phyloP scores from a whole-genome alignment of 2,113 vertebrate species.

The Mormyrus iriodes region DNA sequence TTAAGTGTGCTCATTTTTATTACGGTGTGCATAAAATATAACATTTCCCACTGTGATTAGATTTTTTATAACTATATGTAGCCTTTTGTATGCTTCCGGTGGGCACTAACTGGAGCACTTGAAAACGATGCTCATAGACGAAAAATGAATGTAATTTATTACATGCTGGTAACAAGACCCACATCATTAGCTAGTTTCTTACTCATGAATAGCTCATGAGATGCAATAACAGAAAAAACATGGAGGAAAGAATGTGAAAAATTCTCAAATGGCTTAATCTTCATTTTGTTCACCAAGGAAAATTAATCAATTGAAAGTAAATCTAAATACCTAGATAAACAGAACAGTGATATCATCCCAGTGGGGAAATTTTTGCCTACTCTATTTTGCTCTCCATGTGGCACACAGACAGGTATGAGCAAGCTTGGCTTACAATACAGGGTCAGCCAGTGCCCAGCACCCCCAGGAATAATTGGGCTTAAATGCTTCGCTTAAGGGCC shows the following conservation, averaged over 20 bases:
- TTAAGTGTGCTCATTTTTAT: neutral
- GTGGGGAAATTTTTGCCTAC: no score
- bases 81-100: neutral
- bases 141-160: neutral
- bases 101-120: neutral
- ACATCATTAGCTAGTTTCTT: neutral
- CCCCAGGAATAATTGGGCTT: no score
- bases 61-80: neutral
- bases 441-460: no score
- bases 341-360: no score
- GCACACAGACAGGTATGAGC: no score
- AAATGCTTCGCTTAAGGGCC: no score
- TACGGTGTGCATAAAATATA: neutral
- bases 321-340: neutral
- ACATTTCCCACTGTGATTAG: neutral
- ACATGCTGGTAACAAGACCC: neutral
- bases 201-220: neutral
- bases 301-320: neutral
- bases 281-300: neutral
- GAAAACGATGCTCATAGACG: neutral
- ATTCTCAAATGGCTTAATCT: neutral
- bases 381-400: no score
- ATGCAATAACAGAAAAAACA: neutral
- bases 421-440: no score
- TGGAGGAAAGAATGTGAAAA: neutral